Percentiles rank a stretch among this genome's conserved stretches.
Evolutionary conservation across 1,140 invertebrate species (phyloP).

Genomic region (Drosophila willistoni): DNA sequence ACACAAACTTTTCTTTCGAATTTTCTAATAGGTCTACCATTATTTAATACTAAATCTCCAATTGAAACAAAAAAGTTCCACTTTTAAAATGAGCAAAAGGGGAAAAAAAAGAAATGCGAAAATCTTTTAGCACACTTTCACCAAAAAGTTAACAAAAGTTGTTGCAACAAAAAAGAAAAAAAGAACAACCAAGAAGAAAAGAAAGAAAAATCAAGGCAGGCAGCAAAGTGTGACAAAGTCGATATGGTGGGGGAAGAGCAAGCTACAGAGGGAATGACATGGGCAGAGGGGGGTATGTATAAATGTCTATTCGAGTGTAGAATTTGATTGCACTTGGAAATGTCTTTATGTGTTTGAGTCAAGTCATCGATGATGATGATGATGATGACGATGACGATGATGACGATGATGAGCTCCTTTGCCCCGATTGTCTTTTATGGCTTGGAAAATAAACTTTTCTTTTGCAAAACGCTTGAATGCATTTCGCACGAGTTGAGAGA

Average conservation of each 20-base stretch:
- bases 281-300: slow-evolving; percentile 35
- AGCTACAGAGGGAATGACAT: not conserved
- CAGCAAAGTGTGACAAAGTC: slow-evolving; percentile 75
- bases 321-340: slow-evolving; percentile 80
- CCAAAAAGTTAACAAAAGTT: slow-evolving; percentile 73
- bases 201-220: slow-evolving; percentile 29
- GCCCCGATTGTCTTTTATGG: slow-evolving; percentile 78
- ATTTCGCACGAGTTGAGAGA: slow-evolving; percentile 34
- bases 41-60: slow-evolving; percentile 72
- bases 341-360: slow-evolving; percentile 73
- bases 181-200: slow-evolving; percentile 31
- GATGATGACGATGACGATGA: slow-evolving; percentile 8
- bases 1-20: slow-evolving; percentile 31
- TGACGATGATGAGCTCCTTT: slow-evolving; percentile 55
- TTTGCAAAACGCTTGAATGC: slow-evolving; percentile 63
- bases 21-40: slow-evolving; percentile 54
- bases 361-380: slow-evolving; percentile 54
- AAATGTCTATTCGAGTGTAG: slow-evolving; percentile 79
- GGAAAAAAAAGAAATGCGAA: slow-evolving; percentile 26
- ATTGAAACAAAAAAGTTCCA: slow-evolving; percentile 55
- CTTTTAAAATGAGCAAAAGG: slow-evolving; percentile 15
- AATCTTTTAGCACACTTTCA: slow-evolving; percentile 65
- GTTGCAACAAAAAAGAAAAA: slow-evolving; percentile 43
- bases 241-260: not conserved
- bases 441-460: slow-evolving; percentile 80